Conservation (phyloP, 2,888 invertebrate species). For the Ctena decussata region DNA sequence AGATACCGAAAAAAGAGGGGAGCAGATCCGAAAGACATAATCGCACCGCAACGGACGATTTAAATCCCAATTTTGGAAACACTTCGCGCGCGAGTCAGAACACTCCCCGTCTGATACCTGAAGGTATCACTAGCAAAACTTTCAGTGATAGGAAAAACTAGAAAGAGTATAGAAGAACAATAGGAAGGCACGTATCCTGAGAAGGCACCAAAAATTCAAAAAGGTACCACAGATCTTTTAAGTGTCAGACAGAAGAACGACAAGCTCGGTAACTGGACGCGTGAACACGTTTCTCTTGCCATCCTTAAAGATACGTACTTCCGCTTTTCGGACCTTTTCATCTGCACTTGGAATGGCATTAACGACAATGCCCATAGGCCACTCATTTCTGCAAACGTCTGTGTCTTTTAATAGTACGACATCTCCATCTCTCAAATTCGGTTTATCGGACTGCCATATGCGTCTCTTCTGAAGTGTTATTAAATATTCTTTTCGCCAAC, state of each 20-base stretch:
- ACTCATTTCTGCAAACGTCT: slow-evolving; percentile 14
- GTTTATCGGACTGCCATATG: slow-evolving; percentile 30
- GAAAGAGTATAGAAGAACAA: not conserved
- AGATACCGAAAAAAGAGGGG: too few relatives aligned
- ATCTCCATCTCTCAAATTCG: slow-evolving; percentile 28
- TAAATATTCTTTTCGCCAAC: slow-evolving; percentile 42
- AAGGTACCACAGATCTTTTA: not conserved
- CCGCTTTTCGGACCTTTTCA: slow-evolving; percentile 23
- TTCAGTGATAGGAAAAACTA: too few relatives aligned
- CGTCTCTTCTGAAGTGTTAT: slow-evolving; percentile 33
- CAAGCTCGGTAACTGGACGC: not conserved
- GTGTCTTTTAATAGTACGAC: slow-evolving; percentile 39
- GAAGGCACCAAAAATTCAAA: not conserved
- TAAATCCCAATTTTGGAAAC: too few relatives aligned
- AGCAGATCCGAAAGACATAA: too few relatives aligned
- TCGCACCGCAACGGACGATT: too few relatives aligned
- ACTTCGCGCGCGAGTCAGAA: too few relatives aligned
- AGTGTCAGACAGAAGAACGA: not conserved
- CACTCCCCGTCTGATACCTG: too few relatives aligned
- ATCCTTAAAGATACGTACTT: not conserved
- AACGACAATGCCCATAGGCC: slow-evolving; percentile 31
- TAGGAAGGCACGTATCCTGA: too few relatives aligned
- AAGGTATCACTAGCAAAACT: too few relatives aligned
- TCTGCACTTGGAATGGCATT: slow-evolving; percentile 27
- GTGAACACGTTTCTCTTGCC: slow-evolving; percentile 20